phyloP scores from a whole-genome alignment of 2,113 vertebrate species.

The Garra rufa region DNA sequence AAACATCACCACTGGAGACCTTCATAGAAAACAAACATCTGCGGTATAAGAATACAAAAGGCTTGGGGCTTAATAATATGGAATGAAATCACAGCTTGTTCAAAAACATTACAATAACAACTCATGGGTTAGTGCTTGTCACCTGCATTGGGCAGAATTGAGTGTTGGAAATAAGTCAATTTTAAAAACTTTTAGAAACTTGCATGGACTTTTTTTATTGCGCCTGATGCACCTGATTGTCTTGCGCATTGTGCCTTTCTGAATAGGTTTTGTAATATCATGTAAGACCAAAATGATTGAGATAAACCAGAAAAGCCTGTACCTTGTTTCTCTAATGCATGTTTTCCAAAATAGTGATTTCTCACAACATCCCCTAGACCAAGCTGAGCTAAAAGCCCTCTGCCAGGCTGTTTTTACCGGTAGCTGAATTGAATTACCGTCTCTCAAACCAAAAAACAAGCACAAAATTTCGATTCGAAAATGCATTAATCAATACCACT shows the following conservation, averaged over 20 bases:
- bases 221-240: slow-evolving; percentile 1
- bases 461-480: slow-evolving; percentile 44
- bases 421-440: slow-evolving; percentile 11
- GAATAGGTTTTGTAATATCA: not conserved
- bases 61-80: not conserved
- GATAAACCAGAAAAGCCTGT: not conserved
- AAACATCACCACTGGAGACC: slow-evolving; percentile 6
- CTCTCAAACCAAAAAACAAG: slow-evolving; percentile 53
- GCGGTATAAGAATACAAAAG: slow-evolving; percentile 9
- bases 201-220: not conserved
- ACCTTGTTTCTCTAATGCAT: slow-evolving; percentile 16
- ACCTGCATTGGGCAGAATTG: not conserved
- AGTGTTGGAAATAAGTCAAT: not conserved
- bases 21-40: not conserved
- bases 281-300: not conserved
- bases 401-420: not conserved
- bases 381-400: slow-evolving; percentile 35
- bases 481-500: slow-evolving; percentile 61
- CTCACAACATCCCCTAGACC: not conserved
- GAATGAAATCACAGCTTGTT: slow-evolving; percentile 25
- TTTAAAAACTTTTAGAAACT: not conserved
- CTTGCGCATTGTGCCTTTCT: slow-evolving; percentile 13
- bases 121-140: not conserved
- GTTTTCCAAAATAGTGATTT: slow-evolving; percentile 27
- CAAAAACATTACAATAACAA: not conserved